These are phyloP conservation scores for Epicampocera succincta DNA, from an alignment of 2,888 invertebrate species.

Conservation along the genomic window DNA sequence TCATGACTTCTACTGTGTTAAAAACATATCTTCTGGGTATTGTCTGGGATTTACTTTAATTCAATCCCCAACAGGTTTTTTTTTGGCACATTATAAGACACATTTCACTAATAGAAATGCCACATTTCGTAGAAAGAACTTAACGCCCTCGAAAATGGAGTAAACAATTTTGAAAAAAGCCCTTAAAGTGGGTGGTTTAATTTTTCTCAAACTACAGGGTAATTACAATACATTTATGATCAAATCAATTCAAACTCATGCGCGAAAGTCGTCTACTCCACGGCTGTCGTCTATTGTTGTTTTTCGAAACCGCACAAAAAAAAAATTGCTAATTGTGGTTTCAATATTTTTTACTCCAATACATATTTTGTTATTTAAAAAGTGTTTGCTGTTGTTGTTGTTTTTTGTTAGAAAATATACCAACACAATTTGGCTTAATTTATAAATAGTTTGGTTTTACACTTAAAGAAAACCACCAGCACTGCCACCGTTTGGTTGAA, in stretches of 20 bases:
- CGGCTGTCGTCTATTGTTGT: conserved; percentile 17
- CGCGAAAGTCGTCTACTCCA: conserved; percentile 30
- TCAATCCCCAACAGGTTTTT: too few species aligned
- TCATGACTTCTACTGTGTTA: too few species aligned
- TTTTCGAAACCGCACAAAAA: conserved; percentile 54
- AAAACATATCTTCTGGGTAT: too few species aligned
- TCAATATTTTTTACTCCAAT: conserved; percentile 29
- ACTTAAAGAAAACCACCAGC: conserved; percentile 48
- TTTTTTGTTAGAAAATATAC: background rate
- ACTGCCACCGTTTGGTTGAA: conserved; percentile 3
- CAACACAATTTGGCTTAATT: conserved; percentile 33
- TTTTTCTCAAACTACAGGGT: background rate
- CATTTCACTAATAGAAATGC: too few species aligned
- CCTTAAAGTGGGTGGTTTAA: too few species aligned
- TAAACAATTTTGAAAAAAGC: too few species aligned
- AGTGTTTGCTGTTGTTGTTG: background rate
- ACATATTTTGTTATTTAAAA: conserved; percentile 19
- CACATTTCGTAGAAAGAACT: too few species aligned
- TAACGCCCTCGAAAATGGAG: too few species aligned
- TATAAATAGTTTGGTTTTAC: conserved; percentile 51
- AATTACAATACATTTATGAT: background rate
- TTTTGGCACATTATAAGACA: too few species aligned
- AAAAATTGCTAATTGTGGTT: conserved; percentile 64
- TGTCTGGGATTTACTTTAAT: too few species aligned
- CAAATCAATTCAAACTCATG: background rate